These are phyloP conservation scores for Pseudorectes ferrugineus DNA, from an alignment of 2,113 vertebrate species.

Conservation along the genomic window DNA sequence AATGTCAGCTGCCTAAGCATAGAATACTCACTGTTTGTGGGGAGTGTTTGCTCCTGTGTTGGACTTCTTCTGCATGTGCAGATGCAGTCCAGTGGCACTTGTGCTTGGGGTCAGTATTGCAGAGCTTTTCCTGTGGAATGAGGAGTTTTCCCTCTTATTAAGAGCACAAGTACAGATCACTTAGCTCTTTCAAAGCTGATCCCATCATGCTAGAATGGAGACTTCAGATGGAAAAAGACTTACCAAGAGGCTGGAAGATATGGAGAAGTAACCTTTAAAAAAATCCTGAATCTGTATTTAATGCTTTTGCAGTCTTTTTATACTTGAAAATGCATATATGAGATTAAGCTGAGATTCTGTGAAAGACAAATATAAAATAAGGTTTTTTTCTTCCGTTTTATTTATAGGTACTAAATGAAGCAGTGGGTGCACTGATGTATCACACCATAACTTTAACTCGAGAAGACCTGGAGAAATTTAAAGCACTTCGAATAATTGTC, in stretches of 20 bases:
- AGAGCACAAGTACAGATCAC: neutral
- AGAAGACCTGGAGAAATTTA: slow-evolving; percentile 98
- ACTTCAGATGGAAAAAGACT: neutral
- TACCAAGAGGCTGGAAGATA: neutral
- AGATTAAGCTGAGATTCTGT: neutral
- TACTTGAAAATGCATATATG: neutral
- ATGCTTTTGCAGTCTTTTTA: neutral
- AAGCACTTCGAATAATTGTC: slow-evolving; percentile 96
- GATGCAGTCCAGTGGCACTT: neutral
- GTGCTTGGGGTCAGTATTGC: neutral
- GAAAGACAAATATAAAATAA: neutral
- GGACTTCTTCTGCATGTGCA: neutral
- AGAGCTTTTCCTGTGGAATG: neutral
- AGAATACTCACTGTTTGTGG: neutral
- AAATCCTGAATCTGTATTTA: neutral
- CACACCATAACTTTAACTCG: slow-evolving; percentile 98
- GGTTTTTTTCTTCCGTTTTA: neutral
- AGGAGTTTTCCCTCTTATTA: neutral
- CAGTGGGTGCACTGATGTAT: slow-evolving; percentile 97
- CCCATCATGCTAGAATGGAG: neutral
- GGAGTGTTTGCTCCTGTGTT: neutral
- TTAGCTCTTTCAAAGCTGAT: neutral
- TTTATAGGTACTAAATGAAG: slow-evolving; percentile 93
- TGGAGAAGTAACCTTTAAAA: neutral
- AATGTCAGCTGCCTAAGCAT: neutral